phyloP scores from a whole-genome alignment of 2,797 vertebrate genomes.

The Clarias pachynema region DNA sequence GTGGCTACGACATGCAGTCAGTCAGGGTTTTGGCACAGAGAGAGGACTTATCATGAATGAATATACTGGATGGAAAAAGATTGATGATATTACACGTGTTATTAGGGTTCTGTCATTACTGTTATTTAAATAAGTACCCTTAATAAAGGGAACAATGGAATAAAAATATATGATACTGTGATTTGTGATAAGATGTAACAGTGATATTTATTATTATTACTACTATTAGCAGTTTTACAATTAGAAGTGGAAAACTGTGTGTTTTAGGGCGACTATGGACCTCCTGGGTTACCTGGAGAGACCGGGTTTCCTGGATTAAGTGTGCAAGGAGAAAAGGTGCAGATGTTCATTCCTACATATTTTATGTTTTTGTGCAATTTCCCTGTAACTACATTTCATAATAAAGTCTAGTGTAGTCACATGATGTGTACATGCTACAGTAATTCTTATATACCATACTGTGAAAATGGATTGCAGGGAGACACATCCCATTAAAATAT shows the following conservation, averaged over 20 bases:
- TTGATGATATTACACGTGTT: neutral
- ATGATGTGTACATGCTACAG: neutral
- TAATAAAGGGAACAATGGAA: neutral
- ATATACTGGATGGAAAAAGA: neutral
- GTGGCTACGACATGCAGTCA: neutral
- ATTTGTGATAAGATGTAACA: neutral
- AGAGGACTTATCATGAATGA: neutral
- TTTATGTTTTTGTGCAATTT: constrained; percentile 1
- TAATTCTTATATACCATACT: neutral
- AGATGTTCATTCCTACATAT: neutral
- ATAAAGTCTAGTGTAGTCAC: neutral
- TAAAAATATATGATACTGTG: neutral
- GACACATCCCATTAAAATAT: neutral
- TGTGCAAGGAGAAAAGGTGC: constrained; percentile 84
- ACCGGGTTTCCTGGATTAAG: constrained; percentile 78
- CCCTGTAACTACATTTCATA: neutral
- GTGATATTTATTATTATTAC: neutral
- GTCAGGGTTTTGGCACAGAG: neutral
- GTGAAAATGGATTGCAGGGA: neutral
- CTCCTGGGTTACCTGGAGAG: constrained; percentile 80
- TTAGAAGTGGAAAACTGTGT: neutral
- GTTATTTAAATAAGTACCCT: neutral
- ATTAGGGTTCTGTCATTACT: neutral
- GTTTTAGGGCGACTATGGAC: constrained; percentile 81
- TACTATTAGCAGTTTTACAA: neutral